phyloP scores from a whole-genome alignment of 2,797 vertebrate species.

The Salarias fasciatus region DNA sequence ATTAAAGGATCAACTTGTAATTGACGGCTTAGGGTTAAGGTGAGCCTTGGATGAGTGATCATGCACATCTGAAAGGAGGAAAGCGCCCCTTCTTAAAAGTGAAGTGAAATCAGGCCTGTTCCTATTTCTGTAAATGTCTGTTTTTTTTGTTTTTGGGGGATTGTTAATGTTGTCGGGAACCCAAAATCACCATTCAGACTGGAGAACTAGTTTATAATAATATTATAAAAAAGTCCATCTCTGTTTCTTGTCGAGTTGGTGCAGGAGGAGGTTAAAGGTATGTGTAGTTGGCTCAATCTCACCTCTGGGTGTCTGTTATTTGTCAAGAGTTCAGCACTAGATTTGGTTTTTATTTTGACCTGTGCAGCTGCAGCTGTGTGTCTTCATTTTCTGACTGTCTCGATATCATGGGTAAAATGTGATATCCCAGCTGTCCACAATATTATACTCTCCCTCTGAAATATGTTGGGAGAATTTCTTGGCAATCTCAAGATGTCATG shows the following conservation, averaged over 20 bases:
- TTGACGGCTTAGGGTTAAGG: conserved; percentile 23
- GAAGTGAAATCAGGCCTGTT: not conserved
- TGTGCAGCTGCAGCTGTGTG: not conserved
- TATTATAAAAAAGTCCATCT: too few species aligned
- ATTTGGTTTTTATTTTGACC: not conserved
- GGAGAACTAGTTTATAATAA: too few species aligned
- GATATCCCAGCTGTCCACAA: conserved; percentile 1
- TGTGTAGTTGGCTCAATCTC: not conserved
- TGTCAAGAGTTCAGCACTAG: not conserved
- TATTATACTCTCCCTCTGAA: not conserved
- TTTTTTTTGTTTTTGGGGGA: not conserved
- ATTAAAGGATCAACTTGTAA: conserved; percentile 54
- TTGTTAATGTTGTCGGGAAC: too few species aligned
- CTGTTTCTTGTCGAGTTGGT: too few species aligned
- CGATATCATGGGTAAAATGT: not conserved
- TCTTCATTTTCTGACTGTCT: not conserved
- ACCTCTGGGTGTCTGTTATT: not conserved
- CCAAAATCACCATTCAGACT: too few species aligned
- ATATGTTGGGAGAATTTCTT: conserved; percentile 20
- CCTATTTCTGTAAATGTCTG: not conserved
- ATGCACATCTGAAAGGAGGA: not conserved
- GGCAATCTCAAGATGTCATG: not conserved
- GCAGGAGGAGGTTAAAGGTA: not conserved
- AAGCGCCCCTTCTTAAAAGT: too few species aligned
- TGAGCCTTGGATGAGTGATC: conserved; percentile 9